Evolutionary conservation across 2,888 invertebrate species (phyloP).

Genomic region (Napeogenes inachia): DNA sequence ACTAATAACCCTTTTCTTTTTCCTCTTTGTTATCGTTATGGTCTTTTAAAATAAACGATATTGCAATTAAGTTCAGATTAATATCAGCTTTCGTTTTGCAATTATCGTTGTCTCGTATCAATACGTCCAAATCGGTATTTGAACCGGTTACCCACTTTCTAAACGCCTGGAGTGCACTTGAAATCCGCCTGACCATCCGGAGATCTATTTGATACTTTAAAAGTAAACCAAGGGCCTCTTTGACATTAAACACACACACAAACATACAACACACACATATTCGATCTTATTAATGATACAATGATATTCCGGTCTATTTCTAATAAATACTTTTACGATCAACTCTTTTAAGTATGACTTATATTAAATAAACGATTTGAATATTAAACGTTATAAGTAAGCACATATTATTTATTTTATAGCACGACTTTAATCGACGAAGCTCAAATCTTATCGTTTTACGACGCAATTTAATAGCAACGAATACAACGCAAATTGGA

Average conservation of each 20-base stretch:
- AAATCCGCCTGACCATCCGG: conserved; percentile 10
- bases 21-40: not conserved
- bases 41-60: too few relatives aligned
- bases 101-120: conserved; percentile 17
- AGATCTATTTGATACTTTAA: not conserved
- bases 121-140: conserved; percentile 29
- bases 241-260: too few relatives aligned
- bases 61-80: too few relatives aligned
- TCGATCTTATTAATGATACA: too few relatives aligned
- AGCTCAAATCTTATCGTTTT: not conserved
- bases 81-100: conserved; percentile 2
- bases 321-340: too few relatives aligned
- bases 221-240: not conserved
- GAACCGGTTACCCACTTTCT: conserved; percentile 34
- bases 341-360: too few relatives aligned
- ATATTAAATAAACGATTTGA: too few relatives aligned
- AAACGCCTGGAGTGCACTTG: conserved; percentile 22
- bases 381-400: too few relatives aligned
- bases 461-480: not conserved
- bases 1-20: too few relatives aligned
- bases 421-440: not conserved
- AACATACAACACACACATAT: too few relatives aligned
- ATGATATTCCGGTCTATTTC: too few relatives aligned
- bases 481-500: not conserved
- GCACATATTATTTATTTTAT: not conserved